Base-by-base conservation (phyloP, 2,797 vertebrate species). In the Coreius guichenoti region DNA sequence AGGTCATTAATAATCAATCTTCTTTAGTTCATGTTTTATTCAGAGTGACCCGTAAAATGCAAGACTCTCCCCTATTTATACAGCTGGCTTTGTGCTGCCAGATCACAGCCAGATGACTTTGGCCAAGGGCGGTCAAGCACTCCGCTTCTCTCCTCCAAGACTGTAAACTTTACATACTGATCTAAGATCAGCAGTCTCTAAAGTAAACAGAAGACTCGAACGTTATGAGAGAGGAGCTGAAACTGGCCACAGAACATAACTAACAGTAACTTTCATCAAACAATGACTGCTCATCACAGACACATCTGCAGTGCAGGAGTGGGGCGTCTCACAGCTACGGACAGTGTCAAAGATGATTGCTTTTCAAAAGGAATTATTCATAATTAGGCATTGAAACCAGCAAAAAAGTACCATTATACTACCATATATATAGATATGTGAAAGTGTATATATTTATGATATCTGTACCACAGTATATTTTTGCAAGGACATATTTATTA, bases 11-110 rank as follows among this genome's bases (percentile, higher is more conserved):
- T 89, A 93, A 90, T 92, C 91, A 90, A 90, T 92, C 91, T 90
- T 88, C 90, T 49, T 86, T 86, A 67, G 90, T 92, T 86, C 81
- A 86, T 89, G 86, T 81, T 85, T 89, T 85, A 87, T 87, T 80
- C 81, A 84, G 73, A 88, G 87, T 82, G 90, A 92, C 87, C 80
- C 85, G 93, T 82, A 93, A 93, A 93, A 92, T 91, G 90, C 90
- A 86, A 90, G 81, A 93, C 92, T 93, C 90, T 92, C 91, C 86
- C 84, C 89, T 80, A 85, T 92, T 89, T 89, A 87, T 79, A 86
- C 88, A 89, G 88, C 86, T 87, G 69, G 72, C 81, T 84, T 86
- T 67, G 78, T 75, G 84, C 90, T 88, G 87, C 89, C 90, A 80
- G 81, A 86, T 88, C 84, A 88, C 80, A 83, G 80, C 58, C 87